A percentile compares a stretch with the other conserved stretches of the same genome.
These are phyloP conservation scores for Scaptomyza parva DNA, from an alignment of 2,888 invertebrate genomes.

Conservation along the genomic window DNA sequence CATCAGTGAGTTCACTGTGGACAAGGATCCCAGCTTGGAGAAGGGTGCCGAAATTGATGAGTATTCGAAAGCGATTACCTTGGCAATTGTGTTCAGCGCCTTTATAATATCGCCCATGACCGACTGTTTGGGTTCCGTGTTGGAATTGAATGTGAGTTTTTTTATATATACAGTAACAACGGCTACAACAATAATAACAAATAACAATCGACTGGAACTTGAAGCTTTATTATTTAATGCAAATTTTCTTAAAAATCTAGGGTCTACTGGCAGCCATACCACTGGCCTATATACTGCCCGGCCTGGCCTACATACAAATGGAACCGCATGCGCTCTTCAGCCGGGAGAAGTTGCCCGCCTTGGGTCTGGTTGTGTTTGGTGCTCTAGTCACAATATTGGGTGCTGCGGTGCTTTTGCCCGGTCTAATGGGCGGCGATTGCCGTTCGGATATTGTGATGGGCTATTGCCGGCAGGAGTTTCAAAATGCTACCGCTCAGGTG, in stretches of 20 bases:
- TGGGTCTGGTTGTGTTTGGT: constrained; percentile 90
- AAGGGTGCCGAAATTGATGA: constrained; percentile 84
- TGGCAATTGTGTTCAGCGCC: constrained; percentile 88
- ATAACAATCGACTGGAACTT: neutral
- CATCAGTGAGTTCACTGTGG: constrained; percentile 83
- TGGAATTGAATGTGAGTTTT: constrained; percentile 90
- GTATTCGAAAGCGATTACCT: constrained; percentile 83
- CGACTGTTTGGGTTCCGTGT: constrained; percentile 92
- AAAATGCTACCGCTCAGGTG: constrained; percentile 69
- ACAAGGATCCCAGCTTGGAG: constrained; percentile 84
- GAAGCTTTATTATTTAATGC: constrained; percentile 42
- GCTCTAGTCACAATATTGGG: constrained; percentile 84
- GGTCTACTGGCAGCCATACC: constrained; percentile 93
- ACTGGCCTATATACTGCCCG: constrained; percentile 92
- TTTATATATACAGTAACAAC: constrained; percentile 6
- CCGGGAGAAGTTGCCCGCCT: constrained; percentile 89
- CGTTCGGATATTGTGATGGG: constrained; percentile 84
- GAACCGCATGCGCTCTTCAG: constrained; percentile 89
- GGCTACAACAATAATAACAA: neutral
- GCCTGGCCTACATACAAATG: constrained; percentile 91
- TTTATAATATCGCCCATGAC: constrained; percentile 92
- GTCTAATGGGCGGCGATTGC: constrained; percentile 84
- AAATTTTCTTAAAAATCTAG: constrained; percentile 84
- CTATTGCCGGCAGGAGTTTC: constrained; percentile 82
- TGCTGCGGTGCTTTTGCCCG: constrained; percentile 83